A percentile compares a stretch with the other conserved stretches of the same genome.
Conservation (phyloP, 2,888 invertebrate genomes). For the Latrodectus hesperus region DNA sequence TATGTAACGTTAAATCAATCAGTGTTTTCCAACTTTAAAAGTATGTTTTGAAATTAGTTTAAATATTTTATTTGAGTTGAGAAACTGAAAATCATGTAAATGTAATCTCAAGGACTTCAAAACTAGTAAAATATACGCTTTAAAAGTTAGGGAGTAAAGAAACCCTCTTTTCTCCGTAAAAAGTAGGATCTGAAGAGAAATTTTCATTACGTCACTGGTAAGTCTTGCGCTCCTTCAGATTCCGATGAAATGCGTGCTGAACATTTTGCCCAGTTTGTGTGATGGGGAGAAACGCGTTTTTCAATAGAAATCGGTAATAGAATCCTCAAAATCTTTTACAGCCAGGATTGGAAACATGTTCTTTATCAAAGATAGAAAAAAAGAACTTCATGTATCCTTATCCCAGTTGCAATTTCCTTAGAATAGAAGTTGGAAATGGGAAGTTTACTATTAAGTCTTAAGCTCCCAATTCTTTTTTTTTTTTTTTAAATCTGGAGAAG, state of each 20-base stretch:
- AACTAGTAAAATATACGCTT: too few relatives aligned
- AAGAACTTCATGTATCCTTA: constrained; percentile 27
- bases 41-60: too few relatives aligned
- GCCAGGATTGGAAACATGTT: constrained; percentile 45
- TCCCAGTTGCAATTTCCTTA: constrained; percentile 52
- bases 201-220: too few relatives aligned
- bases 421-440: constrained; percentile 31
- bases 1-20: too few relatives aligned
- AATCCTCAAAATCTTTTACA: constrained; percentile 44
- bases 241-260: background rate
- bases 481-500: background rate
- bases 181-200: too few relatives aligned
- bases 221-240: background rate
- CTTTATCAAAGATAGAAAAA: constrained; percentile 27
- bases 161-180: too few relatives aligned
- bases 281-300: constrained; percentile 1
- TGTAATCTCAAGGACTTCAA: too few relatives aligned
- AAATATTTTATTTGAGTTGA: too few relatives aligned
- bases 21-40: too few relatives aligned
- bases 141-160: too few relatives aligned
- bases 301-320: constrained; percentile 49
- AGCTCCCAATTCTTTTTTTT: constrained; percentile 32
- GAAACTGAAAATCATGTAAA: too few relatives aligned
- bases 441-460: constrained; percentile 52
- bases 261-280: constrained; percentile 6